Percentiles rank a stretch among this genome's conserved stretches.
Conservation (phyloP, 2,113 vertebrate species). For the Entosphenus tridentatus region DNA sequence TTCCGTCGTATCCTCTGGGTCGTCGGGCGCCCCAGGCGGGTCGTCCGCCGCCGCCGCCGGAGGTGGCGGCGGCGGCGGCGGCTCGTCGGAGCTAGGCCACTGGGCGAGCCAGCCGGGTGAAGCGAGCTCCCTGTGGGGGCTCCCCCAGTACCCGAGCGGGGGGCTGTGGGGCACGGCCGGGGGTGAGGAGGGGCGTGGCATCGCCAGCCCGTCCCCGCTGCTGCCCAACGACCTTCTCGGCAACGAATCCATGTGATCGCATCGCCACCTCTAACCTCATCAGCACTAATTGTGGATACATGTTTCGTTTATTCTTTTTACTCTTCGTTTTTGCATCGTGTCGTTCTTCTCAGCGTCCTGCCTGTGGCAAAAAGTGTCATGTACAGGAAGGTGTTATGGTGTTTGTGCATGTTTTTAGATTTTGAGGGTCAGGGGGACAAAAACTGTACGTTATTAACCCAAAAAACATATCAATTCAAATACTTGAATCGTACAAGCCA, state of each 20-base stretch:
- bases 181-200: conserved; percentile 48
- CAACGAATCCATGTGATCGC: conserved; percentile 69
- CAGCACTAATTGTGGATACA: conserved; percentile 41
- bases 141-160: conserved; percentile 64
- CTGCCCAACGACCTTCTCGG: conserved; percentile 91
- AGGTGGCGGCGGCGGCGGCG: neutral
- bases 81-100: neutral
- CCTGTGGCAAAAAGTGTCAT: no score
- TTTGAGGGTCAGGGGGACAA: no score
- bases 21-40: no score
- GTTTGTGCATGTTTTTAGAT: no score
- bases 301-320: neutral
- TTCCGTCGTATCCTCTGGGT: no score
- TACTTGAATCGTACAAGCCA: conserved; percentile 99
- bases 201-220: conserved; percentile 84
- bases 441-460: neutral
- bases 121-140: conserved; percentile 82
- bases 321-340: neutral
- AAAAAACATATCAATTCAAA: conserved; percentile 99
- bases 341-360: no score
- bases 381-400: no score
- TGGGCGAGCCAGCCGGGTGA: conserved; percentile 14
- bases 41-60: no score
- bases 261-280: conserved; percentile 52
- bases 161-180: conserved; percentile 79